Percentiles rank a stretch among this genome's conserved stretches.
phyloP scores from a whole-genome alignment of 2,797 vertebrate genomes.

The Lates japonicus region DNA sequence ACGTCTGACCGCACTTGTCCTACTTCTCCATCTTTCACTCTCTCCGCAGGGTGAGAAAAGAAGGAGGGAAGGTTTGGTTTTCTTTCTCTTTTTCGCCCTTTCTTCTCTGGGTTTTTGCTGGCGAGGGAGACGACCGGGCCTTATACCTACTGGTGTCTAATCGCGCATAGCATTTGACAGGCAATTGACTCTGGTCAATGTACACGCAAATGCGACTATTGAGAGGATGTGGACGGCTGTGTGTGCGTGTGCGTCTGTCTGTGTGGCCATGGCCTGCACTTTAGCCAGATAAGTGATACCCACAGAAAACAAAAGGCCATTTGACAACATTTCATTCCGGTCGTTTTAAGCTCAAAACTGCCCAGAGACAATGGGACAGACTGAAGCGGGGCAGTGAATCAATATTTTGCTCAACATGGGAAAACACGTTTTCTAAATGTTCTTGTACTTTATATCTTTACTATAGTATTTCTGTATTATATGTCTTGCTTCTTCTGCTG shows the following conservation, averaged over 20 bases:
- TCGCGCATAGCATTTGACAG: constrained; percentile 83
- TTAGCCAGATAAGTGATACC: constrained; percentile 71
- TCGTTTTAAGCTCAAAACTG: constrained; percentile 59
- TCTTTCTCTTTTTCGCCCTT: constrained; percentile 65
- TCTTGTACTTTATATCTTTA: constrained; percentile 1
- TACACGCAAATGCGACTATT: constrained; percentile 74
- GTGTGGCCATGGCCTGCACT: constrained; percentile 72
- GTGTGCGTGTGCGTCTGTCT: constrained; percentile 62
- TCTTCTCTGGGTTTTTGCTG: constrained; percentile 59
- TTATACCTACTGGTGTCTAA: constrained; percentile 78
- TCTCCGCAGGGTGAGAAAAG: constrained; percentile 83
- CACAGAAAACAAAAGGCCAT: constrained; percentile 68
- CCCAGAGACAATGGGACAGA: constrained; percentile 46
- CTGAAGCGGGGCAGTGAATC: constrained; percentile 38
- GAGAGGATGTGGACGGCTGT: constrained; percentile 58
- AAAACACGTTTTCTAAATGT: constrained; percentile 23
- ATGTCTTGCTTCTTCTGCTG: not conserved
- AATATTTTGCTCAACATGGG: constrained; percentile 21
- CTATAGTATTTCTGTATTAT: not conserved
- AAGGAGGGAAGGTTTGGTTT: constrained; percentile 77
- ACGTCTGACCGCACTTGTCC: constrained; percentile 76
- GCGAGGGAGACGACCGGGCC: constrained; percentile 66
- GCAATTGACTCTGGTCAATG: constrained; percentile 85
- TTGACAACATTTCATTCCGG: constrained; percentile 58
- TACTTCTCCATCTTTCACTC: constrained; percentile 76